Evolutionary conservation across 1,140 invertebrate genomes (phyloP), one percentile per base, ranked within the genome.

Genomic region (Euborellia annulipes): DNA sequence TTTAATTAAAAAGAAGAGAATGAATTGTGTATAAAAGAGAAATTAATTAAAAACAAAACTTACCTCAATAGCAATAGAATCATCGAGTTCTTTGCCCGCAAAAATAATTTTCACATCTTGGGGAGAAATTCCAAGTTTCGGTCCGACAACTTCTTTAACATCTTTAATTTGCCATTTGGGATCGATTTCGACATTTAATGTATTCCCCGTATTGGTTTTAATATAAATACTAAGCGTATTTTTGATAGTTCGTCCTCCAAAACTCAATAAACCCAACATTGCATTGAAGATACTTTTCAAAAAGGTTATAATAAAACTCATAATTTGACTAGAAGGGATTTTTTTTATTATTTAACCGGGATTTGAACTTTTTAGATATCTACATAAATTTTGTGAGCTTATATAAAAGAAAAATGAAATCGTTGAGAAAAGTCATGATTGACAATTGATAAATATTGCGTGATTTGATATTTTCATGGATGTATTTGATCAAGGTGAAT

Each of bases 71-170:
- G 75, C 69, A 11, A 74, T 76, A 9, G 76, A 72, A 62, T 87
- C 78, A 46, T 77, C 73, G 1, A 89, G 60, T 58, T 86, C 81
- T 62, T 85, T 86, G 13, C 85, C 85, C 37, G 83, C 83, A 62
- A 89, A 83, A 58, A 89, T 86, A 36, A 89, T 83, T 60, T 82
- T 82, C 2, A 86, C 66, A 56, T 86, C 78, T 17, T 81, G 71
- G 1, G 78, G 71, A 36, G 70, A 58, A 40, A 82, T 64, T 0
- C 78, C 78, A 38, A 85, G 62, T 58, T 75, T 69, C 2, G 76
- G 73, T 0, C 78, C 78, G 7, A 86, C 69, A 36, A 77, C 60
- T 60, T 82, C 70, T 60, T 85, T 85, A 0, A 87, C 71, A 52
- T 82, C 74, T 53, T 71, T 70, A 18, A 87, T 77, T 54, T 82